phyloP scores from a whole-genome alignment of 2,113 vertebrate genomes.

The Eidolon helvum region DNA sequence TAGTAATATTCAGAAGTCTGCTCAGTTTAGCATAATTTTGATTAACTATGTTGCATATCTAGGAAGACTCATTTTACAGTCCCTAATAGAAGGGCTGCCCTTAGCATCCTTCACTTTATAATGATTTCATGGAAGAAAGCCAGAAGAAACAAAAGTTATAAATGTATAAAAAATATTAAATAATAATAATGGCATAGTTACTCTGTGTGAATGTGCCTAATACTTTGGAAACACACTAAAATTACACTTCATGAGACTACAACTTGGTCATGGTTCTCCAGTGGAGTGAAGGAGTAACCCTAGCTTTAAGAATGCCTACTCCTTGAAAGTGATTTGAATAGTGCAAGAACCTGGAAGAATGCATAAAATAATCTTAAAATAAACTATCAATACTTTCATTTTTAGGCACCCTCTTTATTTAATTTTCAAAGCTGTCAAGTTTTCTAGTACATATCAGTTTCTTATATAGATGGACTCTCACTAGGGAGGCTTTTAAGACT shows the following conservation, averaged over 20 bases:
- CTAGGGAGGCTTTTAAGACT: slow-evolving; percentile 32
- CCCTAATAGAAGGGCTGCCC: not conserved
- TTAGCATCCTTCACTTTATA: not conserved
- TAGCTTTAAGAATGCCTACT: not conserved
- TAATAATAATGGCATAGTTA: not conserved
- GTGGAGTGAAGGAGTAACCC: not conserved
- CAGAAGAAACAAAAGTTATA: not conserved
- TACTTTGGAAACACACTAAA: not conserved
- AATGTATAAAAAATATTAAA: not conserved
- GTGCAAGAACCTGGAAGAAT: not conserved
- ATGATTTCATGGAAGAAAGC: not conserved
- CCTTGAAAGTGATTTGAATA: not conserved
- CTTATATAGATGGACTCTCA: slow-evolving; percentile 17
- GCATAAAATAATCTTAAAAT: not conserved
- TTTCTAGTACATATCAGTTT: not conserved
- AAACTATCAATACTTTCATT: not conserved
- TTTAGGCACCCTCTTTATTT: not conserved
- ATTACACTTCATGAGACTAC: not conserved
- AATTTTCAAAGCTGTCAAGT: not conserved
- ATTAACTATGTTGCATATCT: not conserved
- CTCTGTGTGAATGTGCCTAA: too few relatives aligned
- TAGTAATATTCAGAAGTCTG: not conserved
- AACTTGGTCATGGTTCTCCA: not conserved
- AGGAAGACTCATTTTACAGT: not conserved
- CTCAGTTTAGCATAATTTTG: not conserved